These are phyloP conservation scores for Tragopan temminckii DNA, from an alignment of 2,797 vertebrate genomes.

Conservation along the genomic window DNA sequence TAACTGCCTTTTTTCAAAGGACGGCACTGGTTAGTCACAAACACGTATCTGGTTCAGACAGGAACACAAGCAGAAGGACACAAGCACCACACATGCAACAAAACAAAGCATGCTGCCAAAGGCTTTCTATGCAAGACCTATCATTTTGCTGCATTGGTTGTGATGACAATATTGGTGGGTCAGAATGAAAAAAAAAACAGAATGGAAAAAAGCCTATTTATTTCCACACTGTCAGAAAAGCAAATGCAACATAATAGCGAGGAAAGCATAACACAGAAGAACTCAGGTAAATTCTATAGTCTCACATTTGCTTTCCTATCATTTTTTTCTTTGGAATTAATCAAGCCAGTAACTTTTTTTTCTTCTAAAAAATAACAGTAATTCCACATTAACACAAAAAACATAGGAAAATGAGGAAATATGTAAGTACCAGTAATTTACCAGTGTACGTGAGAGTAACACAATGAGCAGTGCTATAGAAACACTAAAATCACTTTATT, in stretches of 20 bases:
- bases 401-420: background rate
- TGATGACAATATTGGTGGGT: background rate
- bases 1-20: background rate
- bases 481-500: slow-evolving; percentile 33
- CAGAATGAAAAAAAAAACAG: background rate
- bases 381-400: background rate
- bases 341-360: background rate
- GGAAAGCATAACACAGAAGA: background rate
- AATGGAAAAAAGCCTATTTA: background rate
- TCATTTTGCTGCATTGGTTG: background rate
- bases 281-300: background rate
- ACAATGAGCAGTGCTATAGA: background rate
- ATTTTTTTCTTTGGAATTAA: background rate
- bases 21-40: background rate
- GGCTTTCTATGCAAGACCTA: background rate
- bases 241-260: background rate
- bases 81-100: accelerated
- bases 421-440: slow-evolving; percentile 1
- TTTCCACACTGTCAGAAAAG: background rate
- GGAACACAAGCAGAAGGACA: background rate
- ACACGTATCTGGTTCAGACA: accelerated
- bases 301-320: background rate
- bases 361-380: background rate
- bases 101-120: background rate
- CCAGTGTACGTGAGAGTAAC: background rate